These are phyloP conservation scores for Cervus canadensis DNA, from an alignment of 2,113 vertebrate genomes.

Conservation along the genomic window DNA sequence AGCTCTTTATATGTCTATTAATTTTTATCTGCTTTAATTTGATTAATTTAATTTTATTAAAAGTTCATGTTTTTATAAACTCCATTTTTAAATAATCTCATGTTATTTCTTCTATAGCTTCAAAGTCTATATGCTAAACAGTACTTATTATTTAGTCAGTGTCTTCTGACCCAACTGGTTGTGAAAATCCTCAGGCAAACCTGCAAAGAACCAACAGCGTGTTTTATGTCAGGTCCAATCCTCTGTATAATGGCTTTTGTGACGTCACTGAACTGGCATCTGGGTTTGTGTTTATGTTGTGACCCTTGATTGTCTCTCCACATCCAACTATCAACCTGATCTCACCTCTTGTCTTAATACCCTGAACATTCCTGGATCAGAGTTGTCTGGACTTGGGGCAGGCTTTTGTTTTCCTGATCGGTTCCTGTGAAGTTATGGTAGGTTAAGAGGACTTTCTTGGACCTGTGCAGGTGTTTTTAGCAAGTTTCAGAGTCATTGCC, in stretches of 20 bases:
- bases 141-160: not conserved
- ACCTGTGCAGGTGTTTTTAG: not conserved
- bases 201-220: too few species aligned
- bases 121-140: not conserved
- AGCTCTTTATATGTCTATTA: not conserved
- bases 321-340: not conserved
- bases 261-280: not conserved
- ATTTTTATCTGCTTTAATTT: not conserved
- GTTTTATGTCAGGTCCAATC: too few species aligned
- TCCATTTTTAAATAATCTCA: not conserved
- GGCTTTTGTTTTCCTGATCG: not conserved
- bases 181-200: too few species aligned
- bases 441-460: not conserved
- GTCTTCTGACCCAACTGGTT: not conserved
- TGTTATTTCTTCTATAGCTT: not conserved
- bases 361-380: not conserved
- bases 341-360: not conserved
- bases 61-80: not conserved
- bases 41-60: not conserved
- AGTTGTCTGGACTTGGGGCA: not conserved
- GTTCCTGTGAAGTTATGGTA: too few species aligned
- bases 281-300: not conserved
- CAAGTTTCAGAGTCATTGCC: not conserved
- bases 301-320: not conserved
- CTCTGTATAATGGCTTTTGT: accelerated